Evolutionary conservation across 2,888 invertebrate species (phyloP).

Genomic region (Eupsilia transversa): DNA sequence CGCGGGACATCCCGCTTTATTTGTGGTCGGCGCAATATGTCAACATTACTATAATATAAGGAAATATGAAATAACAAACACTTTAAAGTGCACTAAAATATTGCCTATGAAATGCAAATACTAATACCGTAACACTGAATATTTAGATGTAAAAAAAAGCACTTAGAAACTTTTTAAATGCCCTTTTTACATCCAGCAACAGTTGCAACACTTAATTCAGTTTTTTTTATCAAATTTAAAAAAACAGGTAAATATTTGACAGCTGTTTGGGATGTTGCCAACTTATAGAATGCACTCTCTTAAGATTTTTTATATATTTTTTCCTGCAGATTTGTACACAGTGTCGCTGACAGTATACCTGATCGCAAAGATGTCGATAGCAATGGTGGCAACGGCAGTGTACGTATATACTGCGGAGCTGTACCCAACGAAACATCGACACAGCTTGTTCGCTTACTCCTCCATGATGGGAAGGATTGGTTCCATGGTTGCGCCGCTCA

Average conservation of each 20-base stretch:
- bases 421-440: slow-evolving; percentile 91
- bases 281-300: neutral
- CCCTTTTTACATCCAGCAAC: neutral
- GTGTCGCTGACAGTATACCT: slow-evolving; percentile 87
- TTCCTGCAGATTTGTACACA: slow-evolving; percentile 61
- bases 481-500: slow-evolving; percentile 91
- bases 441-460: slow-evolving; percentile 90
- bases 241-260: neutral
- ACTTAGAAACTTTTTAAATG: neutral
- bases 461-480: slow-evolving; percentile 92
- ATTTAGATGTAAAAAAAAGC: neutral
- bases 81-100: neutral
- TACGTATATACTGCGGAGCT: slow-evolving; percentile 91
- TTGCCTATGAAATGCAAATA: neutral
- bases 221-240: neutral
- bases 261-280: neutral
- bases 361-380: slow-evolving; percentile 90
- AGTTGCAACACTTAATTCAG: neutral
- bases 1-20: no score
- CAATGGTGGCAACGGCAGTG: slow-evolving; percentile 89
- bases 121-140: neutral
- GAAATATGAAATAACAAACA: neutral
- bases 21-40: neutral
- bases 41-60: no score
- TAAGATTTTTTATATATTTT: neutral